Conservation (phyloP, 2,113 vertebrate species). For the Sturnira hondurensis region DNA sequence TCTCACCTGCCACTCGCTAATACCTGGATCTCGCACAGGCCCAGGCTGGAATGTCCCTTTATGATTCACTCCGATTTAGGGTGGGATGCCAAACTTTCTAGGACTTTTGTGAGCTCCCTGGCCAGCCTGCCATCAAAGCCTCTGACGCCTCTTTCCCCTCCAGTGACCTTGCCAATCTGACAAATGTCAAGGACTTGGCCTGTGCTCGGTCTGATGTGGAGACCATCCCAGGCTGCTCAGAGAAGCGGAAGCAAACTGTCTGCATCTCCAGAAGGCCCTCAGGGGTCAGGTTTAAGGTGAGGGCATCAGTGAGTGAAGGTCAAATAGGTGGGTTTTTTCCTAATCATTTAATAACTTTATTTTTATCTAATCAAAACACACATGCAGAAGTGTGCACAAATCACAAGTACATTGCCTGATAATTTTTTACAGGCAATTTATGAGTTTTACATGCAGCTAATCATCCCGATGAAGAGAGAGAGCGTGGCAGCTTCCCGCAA, state of each 20-base stretch:
- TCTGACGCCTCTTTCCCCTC: background rate
- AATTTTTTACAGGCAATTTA: background rate
- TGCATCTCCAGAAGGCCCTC: background rate
- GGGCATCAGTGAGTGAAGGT: background rate
- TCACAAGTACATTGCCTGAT: background rate
- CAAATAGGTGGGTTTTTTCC: background rate
- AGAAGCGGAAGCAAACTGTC: background rate
- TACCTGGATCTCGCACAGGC: background rate
- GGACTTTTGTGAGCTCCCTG: slow-evolving; percentile 30
- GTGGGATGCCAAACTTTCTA: slow-evolving; percentile 51
- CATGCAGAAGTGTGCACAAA: background rate
- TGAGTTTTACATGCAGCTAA: background rate
- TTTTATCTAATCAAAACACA: slow-evolving; percentile 11
- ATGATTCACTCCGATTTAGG: slow-evolving; percentile 18
- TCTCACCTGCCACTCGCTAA: background rate
- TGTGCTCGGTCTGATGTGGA: background rate
- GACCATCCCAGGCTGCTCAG: background rate
- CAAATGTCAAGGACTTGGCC: slow-evolving; percentile 57
- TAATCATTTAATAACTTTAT: background rate
- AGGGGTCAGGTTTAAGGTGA: background rate
- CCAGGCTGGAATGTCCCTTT: background rate
- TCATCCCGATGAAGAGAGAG: background rate
- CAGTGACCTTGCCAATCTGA: slow-evolving; percentile 44
- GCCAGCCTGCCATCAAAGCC: slow-evolving; percentile 25
- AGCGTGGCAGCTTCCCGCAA: background rate